phyloP scores from a whole-genome alignment of 2,888 invertebrate genomes.

The Macrophya alboannulata region DNA sequence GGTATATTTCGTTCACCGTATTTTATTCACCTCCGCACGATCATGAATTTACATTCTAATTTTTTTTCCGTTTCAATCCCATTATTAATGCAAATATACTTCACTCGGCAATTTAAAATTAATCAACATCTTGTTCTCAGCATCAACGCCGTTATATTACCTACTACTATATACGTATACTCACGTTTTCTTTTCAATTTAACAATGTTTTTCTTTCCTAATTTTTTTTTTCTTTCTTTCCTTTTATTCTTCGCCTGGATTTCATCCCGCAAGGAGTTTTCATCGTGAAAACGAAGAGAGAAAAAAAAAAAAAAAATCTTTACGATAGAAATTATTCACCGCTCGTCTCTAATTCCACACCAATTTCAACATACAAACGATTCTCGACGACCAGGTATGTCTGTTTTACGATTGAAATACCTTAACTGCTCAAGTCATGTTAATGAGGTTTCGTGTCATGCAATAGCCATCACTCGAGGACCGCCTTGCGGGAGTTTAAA shows the following conservation, averaged over 20 bases:
- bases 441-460: constrained; percentile 26
- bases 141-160: constrained; percentile 17
- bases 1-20: constrained; percentile 8
- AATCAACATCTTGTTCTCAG: constrained; percentile 35
- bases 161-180: too few species aligned
- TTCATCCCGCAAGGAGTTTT: not conserved
- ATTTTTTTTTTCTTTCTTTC: too few species aligned
- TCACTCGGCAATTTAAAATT: constrained; percentile 41
- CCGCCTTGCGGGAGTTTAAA: not conserved
- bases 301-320: not conserved
- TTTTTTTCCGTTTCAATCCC: constrained; percentile 36
- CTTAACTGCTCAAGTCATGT: not conserved
- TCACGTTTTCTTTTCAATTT: not conserved
- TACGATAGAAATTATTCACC: constrained; percentile 55
- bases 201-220: not conserved
- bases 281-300: not conserved
- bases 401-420: constrained; percentile 19
- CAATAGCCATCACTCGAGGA: not conserved
- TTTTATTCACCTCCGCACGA: constrained; percentile 20
- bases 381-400: not conserved
- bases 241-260: not conserved
- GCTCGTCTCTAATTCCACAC: not conserved
- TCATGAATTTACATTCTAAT: constrained; percentile 52
- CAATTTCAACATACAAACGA: not conserved
- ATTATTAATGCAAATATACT: constrained; percentile 25